Evolutionary conservation across 2,113 vertebrate species (phyloP).

Genomic region (Paradoxurus hermaphroditus): DNA sequence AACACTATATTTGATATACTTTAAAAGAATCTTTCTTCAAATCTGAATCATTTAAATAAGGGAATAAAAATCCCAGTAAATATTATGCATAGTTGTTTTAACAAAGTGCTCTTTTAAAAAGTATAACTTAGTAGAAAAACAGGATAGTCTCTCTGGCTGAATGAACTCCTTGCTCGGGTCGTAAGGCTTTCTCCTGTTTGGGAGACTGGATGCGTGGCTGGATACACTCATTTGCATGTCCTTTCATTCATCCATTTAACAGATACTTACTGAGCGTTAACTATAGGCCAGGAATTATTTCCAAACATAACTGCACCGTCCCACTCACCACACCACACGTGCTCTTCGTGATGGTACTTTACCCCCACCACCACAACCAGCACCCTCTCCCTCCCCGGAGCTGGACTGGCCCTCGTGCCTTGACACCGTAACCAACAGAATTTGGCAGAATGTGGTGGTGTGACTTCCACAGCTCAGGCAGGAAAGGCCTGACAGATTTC

Average conservation of each 20-base stretch:
- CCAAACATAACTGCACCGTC: background rate
- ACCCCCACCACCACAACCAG: background rate
- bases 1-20: background rate
- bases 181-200: background rate
- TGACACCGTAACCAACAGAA: background rate
- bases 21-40: background rate
- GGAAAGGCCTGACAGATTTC: background rate
- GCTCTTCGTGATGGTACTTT: no score
- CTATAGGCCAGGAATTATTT: background rate
- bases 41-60: background rate
- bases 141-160: background rate
- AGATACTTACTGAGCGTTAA: background rate
- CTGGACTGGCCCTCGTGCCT: background rate
- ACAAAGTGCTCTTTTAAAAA: background rate
- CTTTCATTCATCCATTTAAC: background rate
- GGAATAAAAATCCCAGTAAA: background rate
- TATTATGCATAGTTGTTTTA: background rate
- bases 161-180: background rate
- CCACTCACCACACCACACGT: no score
- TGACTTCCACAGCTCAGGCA: background rate
- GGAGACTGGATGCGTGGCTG: background rate
- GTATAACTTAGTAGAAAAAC: background rate
- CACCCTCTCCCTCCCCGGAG: background rate
- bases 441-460: background rate
- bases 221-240: background rate